These are phyloP conservation scores for Ophion ventricosus DNA, from an alignment of 2,888 invertebrate species.

Conservation along the genomic window DNA sequence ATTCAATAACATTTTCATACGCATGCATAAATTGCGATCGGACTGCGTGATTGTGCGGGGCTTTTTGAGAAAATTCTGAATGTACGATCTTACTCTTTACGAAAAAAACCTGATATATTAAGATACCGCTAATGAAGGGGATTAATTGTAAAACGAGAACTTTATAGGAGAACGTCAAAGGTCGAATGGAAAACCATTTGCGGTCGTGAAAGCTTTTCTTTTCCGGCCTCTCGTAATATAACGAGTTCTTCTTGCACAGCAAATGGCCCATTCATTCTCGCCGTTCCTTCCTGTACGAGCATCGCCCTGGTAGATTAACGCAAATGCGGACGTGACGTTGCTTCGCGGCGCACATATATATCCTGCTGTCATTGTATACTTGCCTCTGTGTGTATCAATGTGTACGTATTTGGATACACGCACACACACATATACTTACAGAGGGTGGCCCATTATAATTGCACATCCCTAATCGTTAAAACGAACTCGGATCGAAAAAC, in stretches of 20 bases:
- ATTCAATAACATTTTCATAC: too few relatives aligned
- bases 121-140: too few relatives aligned
- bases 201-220: too few relatives aligned
- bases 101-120: not conserved
- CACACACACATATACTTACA: not conserved
- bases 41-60: not conserved
- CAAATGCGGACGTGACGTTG: constrained; percentile 82
- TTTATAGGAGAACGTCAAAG: not conserved
- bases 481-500: too few relatives aligned
- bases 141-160: too few relatives aligned
- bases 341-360: constrained; percentile 42
- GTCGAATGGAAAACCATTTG: not conserved
- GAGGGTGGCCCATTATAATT: not conserved
- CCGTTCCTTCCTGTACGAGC: constrained; percentile 62
- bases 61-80: not conserved
- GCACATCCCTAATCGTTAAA: not conserved
- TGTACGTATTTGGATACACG: not conserved
- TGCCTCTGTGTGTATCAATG: constrained; percentile 7
- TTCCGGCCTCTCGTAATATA: not conserved
- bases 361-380: constrained; percentile 10
- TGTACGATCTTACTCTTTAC: not conserved
- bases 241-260: constrained; percentile 52
- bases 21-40: too few relatives aligned
- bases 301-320: constrained; percentile 76
- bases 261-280: constrained; percentile 68